Evolutionary conservation across 2,797 vertebrate species (phyloP).

Genomic region (Meriones psammophilus): DNA sequence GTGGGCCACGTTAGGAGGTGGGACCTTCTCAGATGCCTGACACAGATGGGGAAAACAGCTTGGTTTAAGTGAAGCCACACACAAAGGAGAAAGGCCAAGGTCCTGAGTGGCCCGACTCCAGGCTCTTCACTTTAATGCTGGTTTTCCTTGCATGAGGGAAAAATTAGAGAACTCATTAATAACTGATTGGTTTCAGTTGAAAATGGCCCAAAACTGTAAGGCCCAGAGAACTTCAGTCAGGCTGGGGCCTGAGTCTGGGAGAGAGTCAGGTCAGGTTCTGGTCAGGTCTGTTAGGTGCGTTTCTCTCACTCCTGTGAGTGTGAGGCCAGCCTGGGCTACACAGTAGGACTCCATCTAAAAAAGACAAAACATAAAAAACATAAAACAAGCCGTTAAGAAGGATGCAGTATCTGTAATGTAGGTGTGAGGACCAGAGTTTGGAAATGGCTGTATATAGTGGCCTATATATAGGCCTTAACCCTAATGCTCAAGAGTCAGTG

Average conservation of each 20-base stretch:
- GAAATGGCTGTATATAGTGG: not conserved
- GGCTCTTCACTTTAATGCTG: not conserved
- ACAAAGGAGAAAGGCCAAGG: not conserved
- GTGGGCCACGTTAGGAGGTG: not conserved
- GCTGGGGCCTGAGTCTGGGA: not conserved
- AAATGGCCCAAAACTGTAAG: not conserved
- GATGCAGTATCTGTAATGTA: not conserved
- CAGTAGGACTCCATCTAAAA: not conserved
- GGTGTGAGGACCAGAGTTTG: not conserved
- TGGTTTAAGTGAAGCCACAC: not conserved
- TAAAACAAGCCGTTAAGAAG: not conserved
- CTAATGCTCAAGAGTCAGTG: not conserved
- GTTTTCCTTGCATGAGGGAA: not conserved
- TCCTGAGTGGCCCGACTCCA: not conserved
- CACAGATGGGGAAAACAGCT: not conserved
- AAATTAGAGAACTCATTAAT: not conserved
- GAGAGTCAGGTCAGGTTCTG: not conserved
- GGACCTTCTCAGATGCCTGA: not conserved
- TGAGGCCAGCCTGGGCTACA: not conserved
- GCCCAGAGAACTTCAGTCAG: not conserved
- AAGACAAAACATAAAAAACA: not conserved
- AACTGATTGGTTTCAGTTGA: not conserved
- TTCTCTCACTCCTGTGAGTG: fast-evolving
- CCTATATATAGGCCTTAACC: not conserved
- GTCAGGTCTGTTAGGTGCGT: not conserved